Evolutionary conservation across 2,888 invertebrate genomes (phyloP).

Genomic region (Napeogenes inachia): DNA sequence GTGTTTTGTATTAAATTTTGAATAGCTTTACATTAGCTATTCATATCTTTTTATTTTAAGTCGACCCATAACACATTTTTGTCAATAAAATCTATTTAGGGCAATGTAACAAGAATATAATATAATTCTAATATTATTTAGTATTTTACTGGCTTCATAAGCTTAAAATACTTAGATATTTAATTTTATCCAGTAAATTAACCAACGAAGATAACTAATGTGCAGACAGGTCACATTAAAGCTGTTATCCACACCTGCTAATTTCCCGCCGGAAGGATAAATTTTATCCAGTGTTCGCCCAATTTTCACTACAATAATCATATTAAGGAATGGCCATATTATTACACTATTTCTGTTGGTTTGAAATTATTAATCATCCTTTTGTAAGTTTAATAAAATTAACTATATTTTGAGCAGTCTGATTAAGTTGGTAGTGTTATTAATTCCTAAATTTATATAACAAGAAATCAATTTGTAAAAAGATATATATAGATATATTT

Average conservation of each 20-base stretch:
- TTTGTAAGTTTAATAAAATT: neutral
- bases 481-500: too few relatives aligned
- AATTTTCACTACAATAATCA: conserved; percentile 7
- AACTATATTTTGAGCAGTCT: too few relatives aligned
- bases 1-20: too few relatives aligned
- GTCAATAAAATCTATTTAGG: neutral
- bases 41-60: neutral
- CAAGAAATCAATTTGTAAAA: too few relatives aligned
- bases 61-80: neutral
- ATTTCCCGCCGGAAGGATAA: conserved; percentile 72
- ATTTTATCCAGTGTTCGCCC: conserved; percentile 46
- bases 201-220: conserved; percentile 17
- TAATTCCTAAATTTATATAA: neutral
- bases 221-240: conserved; percentile 20
- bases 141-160: neutral
- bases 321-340: conserved; percentile 1
- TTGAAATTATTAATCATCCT: neutral
- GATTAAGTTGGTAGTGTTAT: neutral
- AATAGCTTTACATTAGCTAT: too few relatives aligned
- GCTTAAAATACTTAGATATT: conserved; percentile 7
- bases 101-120: neutral
- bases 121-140: neutral
- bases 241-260: conserved; percentile 59
- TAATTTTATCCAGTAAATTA: conserved; percentile 20
- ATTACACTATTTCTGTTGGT: neutral